Evolutionary conservation across 2,888 invertebrate species (phyloP).

Genomic region (Oscheius myriophilus): DNA sequence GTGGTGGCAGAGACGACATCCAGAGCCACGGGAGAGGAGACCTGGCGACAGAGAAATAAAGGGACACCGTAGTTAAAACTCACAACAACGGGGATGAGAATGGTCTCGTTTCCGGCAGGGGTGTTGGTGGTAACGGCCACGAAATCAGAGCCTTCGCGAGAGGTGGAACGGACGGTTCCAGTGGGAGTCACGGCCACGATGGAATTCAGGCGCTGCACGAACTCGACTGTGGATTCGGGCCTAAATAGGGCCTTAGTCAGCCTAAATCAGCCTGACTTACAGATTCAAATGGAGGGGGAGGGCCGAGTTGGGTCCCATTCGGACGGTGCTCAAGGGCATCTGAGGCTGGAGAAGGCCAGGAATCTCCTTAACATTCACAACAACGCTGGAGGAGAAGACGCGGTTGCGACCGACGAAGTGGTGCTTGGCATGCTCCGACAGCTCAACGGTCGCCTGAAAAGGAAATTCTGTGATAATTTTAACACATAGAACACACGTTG

Average conservation of each 20-base stretch:
- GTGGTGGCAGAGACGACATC: slow-evolving; percentile 40
- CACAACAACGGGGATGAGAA: slow-evolving; percentile 45
- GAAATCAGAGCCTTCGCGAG: slow-evolving; percentile 44
- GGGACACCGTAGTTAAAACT: background rate
- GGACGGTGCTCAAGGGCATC: slow-evolving; percentile 30
- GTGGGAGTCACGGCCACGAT: slow-evolving; percentile 34
- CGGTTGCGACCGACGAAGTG: slow-evolving; percentile 37
- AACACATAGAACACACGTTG: slow-evolving; percentile 21
- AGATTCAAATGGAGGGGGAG: slow-evolving; percentile 42
- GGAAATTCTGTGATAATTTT: background rate
- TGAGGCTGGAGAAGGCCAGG: slow-evolving; percentile 26
- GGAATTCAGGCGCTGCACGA: slow-evolving; percentile 7
- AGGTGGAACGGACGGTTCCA: slow-evolving; percentile 41
- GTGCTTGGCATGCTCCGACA: slow-evolving; percentile 37
- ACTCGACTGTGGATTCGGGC: slow-evolving; percentile 27
- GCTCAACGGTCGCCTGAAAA: slow-evolving; percentile 31
- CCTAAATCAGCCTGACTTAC: slow-evolving; percentile 7
- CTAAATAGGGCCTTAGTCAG: no score
- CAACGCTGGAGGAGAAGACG: slow-evolving; percentile 39
- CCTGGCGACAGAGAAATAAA: slow-evolving; percentile 26
- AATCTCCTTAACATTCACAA: slow-evolving; percentile 48
- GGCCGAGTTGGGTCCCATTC: slow-evolving; percentile 49
- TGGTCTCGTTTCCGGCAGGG: slow-evolving; percentile 49
- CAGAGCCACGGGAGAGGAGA: slow-evolving; percentile 48
- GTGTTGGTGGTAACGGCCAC: slow-evolving; percentile 37